Percentiles rank a stretch among this genome's conserved stretches.
These are phyloP conservation scores for Nebria brevicollis DNA, from an alignment of 2,888 invertebrate genomes.

Conservation along the genomic window DNA sequence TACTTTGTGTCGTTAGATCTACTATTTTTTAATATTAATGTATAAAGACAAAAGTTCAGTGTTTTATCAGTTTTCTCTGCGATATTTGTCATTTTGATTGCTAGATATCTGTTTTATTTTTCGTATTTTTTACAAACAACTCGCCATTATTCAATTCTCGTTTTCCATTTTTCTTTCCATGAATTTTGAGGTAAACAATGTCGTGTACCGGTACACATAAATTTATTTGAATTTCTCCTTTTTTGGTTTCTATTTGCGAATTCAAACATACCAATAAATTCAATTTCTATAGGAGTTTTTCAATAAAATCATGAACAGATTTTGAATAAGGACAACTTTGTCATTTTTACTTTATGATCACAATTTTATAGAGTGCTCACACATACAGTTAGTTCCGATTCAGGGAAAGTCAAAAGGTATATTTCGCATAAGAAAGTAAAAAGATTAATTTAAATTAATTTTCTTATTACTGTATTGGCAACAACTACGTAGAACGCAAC, in stretches of 20 bases:
- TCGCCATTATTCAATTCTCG: neutral
- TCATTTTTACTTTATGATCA: neutral
- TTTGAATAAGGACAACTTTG: neutral
- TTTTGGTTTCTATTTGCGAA: neutral
- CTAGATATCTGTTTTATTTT: neutral
- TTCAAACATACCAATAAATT: neutral
- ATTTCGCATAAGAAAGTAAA: too few relatives aligned
- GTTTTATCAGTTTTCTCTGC: neutral
- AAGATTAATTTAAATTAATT: too few relatives aligned
- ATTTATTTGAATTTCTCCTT: neutral
- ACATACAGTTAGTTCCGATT: too few relatives aligned
- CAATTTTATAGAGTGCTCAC: neutral
- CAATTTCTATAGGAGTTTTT: neutral
- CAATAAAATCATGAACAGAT: neutral
- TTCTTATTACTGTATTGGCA: too few relatives aligned
- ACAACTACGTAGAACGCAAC: neutral
- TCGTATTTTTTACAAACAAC: neutral
- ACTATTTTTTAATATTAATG: neutral
- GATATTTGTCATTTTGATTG: neutral
- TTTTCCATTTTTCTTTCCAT: neutral
- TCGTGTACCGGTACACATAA: neutral
- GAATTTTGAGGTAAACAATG: slow-evolving; percentile 1
- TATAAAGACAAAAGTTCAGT: neutral
- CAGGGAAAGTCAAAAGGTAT: too few relatives aligned
- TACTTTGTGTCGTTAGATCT: neutral